These are phyloP conservation scores for Bathynomus jamesi DNA, from an alignment of 1,140 invertebrate genomes.

Conservation along the genomic window DNA sequence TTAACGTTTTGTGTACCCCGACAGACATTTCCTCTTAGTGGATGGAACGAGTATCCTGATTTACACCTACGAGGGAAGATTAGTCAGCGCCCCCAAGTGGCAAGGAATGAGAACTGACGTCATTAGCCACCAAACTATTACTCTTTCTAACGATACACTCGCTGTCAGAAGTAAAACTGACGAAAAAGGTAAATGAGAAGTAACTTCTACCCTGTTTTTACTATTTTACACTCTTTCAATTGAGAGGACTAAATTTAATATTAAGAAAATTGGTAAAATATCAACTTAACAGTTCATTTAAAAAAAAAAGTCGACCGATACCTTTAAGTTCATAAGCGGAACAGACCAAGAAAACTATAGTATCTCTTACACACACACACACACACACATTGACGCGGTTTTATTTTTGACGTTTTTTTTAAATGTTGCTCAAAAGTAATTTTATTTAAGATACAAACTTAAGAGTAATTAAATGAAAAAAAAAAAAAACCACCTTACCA, in stretches of 20 bases:
- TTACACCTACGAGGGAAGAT: constrained; percentile 80
- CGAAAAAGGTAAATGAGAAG: constrained; percentile 24
- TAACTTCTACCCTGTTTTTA: neutral
- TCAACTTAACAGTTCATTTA: neutral
- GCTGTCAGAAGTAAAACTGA: constrained; percentile 55
- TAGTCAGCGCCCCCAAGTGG: constrained; percentile 69
- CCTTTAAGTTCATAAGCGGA: too few relatives aligned
- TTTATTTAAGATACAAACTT: too few relatives aligned
- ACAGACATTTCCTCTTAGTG: constrained; percentile 72
- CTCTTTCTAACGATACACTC: constrained; percentile 71
- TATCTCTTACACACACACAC: too few relatives aligned
- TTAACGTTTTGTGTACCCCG: too few relatives aligned
- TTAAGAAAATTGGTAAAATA: neutral
- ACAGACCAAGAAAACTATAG: too few relatives aligned
- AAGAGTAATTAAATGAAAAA: too few relatives aligned
- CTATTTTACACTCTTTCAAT: neutral
- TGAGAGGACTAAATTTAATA: neutral
- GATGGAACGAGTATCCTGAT: constrained; percentile 66
- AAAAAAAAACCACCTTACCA: too few relatives aligned
- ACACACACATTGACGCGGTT: neutral
- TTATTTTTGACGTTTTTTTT: too few relatives aligned
- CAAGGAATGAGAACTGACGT: constrained; percentile 60
- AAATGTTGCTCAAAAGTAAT: too few relatives aligned
- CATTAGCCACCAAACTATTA: constrained; percentile 55
- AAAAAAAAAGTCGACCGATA: neutral